phyloP scores from a whole-genome alignment of 2,888 invertebrate genomes.

The Drosophila peninsularis region DNA sequence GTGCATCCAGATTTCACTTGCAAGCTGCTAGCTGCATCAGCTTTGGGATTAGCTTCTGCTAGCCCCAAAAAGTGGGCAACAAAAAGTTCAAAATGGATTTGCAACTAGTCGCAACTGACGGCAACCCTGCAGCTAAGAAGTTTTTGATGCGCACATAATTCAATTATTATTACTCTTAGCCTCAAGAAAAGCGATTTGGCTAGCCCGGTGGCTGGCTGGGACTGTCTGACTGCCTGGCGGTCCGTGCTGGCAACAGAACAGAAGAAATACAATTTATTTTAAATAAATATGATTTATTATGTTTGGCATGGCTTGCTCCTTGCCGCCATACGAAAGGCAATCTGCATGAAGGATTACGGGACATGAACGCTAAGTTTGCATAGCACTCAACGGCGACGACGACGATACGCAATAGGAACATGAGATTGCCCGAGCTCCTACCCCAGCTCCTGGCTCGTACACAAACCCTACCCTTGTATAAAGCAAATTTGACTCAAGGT shows the following conservation, averaged over 20 bases:
- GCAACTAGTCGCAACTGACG: slow-evolving; percentile 23
- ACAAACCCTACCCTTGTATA: slow-evolving; percentile 16
- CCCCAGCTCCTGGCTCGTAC: not conserved
- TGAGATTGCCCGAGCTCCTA: slow-evolving; percentile 22
- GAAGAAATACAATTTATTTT: slow-evolving; percentile 71
- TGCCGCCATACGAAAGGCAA: slow-evolving; percentile 43
- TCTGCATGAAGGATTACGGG: slow-evolving; percentile 63
- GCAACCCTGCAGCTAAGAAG: slow-evolving; percentile 15
- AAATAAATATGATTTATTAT: slow-evolving; percentile 79
- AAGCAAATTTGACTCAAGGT: slow-evolving; percentile 71
- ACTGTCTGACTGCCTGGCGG: not conserved
- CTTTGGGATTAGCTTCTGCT: slow-evolving; percentile 23
- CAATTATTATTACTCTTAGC: slow-evolving; percentile 68
- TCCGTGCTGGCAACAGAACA: slow-evolving; percentile 15
- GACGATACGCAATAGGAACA: slow-evolving; percentile 47
- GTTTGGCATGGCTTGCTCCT: slow-evolving; percentile 52
- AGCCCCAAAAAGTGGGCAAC: slow-evolving; percentile 25
- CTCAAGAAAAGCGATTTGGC: slow-evolving; percentile 45
- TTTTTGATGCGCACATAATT: slow-evolving; percentile 64
- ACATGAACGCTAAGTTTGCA: slow-evolving; percentile 61
- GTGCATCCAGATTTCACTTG: slow-evolving; percentile 31
- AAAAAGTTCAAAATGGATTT: slow-evolving; percentile 40
- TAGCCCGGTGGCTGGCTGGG: slow-evolving; percentile 11
- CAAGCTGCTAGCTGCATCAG: slow-evolving; percentile 40
- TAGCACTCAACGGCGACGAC: slow-evolving; percentile 59